These are phyloP conservation scores for Chaetophractus vellerosus DNA, from an alignment of 2,797 vertebrate species.

Conservation along the genomic window DNA sequence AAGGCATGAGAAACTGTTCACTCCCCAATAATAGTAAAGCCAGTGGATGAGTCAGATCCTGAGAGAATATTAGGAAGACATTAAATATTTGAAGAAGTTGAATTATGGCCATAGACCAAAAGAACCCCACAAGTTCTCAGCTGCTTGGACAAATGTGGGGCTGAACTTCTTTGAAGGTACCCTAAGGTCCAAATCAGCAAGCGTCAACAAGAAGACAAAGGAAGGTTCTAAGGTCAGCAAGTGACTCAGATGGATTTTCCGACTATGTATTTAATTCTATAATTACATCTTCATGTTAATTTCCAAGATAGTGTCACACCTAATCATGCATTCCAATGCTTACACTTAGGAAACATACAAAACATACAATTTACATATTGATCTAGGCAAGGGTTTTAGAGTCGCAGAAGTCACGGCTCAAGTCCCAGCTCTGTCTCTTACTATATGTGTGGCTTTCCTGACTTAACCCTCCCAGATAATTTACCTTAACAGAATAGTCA, in stretches of 20 bases:
- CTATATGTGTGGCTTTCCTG: background rate
- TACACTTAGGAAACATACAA: background rate
- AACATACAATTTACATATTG: background rate
- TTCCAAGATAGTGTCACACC: background rate
- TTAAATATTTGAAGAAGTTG: background rate
- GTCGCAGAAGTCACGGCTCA: background rate
- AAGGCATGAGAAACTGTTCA: background rate
- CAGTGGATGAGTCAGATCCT: background rate
- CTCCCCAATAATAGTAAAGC: rapidly evolving
- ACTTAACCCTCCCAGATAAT: rapidly evolving
- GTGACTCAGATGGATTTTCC: background rate
- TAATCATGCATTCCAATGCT: background rate
- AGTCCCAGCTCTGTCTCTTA: background rate
- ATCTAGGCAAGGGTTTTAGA: background rate
- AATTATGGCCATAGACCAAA: background rate
- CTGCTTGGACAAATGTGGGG: background rate
- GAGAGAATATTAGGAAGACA: background rate
- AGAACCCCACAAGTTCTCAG: background rate
- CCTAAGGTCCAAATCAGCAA: background rate
- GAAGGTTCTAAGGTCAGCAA: background rate
- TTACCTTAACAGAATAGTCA: background rate
- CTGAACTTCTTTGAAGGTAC: too few species aligned
- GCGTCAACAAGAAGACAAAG: background rate
- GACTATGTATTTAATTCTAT: background rate
- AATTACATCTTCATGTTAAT: background rate